Conservation (phyloP, 2,113 vertebrate genomes). For the Psittacus erithacus region DNA sequence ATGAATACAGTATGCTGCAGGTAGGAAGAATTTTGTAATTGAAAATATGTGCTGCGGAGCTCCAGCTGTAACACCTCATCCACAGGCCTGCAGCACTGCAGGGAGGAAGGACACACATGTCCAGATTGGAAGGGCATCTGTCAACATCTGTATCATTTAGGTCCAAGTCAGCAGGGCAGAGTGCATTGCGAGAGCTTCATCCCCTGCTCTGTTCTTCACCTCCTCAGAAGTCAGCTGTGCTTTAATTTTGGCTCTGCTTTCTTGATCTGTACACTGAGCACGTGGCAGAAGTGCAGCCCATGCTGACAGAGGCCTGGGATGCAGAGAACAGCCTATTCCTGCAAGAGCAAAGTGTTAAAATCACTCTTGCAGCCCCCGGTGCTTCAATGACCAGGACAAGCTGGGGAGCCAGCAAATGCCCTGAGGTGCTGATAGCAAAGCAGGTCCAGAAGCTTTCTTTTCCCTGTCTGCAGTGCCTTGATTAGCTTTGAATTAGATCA, state of each 20-base stretch:
- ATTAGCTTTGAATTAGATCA: background rate
- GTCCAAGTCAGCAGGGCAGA: background rate
- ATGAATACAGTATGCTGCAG: background rate
- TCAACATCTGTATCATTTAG: background rate
- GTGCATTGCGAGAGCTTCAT: background rate
- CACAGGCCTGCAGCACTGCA: background rate
- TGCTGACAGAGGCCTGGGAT: background rate
- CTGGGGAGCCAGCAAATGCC: background rate
- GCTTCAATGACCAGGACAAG: background rate
- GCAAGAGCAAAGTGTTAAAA: background rate
- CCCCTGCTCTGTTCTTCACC: background rate
- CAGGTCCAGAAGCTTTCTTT: background rate
- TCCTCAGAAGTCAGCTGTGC: background rate
- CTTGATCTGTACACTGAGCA: background rate
- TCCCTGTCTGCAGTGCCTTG: background rate
- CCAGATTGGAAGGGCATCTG: background rate
- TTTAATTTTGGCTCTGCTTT: background rate
- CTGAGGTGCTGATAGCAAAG: background rate
- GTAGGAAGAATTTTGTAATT: background rate
- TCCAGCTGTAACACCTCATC: background rate
- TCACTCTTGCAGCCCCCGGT: background rate
- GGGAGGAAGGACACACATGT: background rate
- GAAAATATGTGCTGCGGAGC: background rate
- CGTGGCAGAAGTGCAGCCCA: background rate
- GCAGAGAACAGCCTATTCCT: background rate